A percentile compares a stretch with the other conserved stretches of the same genome.
phyloP scores from a whole-genome alignment of 1,140 invertebrate genomes.

The Dreissena rostriformis region DNA sequence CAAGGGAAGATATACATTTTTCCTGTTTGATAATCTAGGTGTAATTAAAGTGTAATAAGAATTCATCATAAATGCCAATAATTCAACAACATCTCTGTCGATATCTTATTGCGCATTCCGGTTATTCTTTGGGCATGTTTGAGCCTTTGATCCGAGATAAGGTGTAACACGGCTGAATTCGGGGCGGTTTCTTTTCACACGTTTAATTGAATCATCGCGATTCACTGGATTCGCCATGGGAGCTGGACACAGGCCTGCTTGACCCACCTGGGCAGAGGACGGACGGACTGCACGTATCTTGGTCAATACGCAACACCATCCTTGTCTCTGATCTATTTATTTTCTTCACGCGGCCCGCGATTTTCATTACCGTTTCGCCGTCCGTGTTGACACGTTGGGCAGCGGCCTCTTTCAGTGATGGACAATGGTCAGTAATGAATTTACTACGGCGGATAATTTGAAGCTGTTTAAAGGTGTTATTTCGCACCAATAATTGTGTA shows the following conservation, averaged over 20 bases:
- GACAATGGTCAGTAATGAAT: slow-evolving; percentile 56
- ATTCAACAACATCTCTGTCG: too few relatives aligned
- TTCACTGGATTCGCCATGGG: not conserved
- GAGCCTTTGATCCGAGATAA: not conserved
- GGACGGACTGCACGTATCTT: slow-evolving; percentile 41
- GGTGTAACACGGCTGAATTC: not conserved
- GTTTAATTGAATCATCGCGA: not conserved
- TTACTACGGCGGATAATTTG: slow-evolving; percentile 42
- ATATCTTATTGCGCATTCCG: too few relatives aligned
- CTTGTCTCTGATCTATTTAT: slow-evolving; percentile 37
- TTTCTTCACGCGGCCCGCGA: slow-evolving; percentile 40
- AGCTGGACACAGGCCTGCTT: not conserved
- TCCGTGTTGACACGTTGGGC: slow-evolving; percentile 41
- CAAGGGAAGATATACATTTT: too few relatives aligned
- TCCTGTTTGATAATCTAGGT: too few relatives aligned
- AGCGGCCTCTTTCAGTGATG: slow-evolving; percentile 1
- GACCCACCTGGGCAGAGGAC: slow-evolving; percentile 36
- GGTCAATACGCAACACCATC: slow-evolving; percentile 42
- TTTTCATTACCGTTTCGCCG: slow-evolving; percentile 50
- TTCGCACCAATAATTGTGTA: slow-evolving; percentile 55
- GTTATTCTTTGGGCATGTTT: too few relatives aligned
- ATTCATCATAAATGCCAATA: too few relatives aligned
- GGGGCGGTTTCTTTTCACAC: not conserved
- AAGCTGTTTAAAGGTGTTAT: slow-evolving; percentile 48
- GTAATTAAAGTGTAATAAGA: too few relatives aligned